Evolutionary conservation across 92 coral and sea anemone species (phyloP), one percentile per base, ranked within the genome.

Genomic region (Bergia sp.): DNA sequence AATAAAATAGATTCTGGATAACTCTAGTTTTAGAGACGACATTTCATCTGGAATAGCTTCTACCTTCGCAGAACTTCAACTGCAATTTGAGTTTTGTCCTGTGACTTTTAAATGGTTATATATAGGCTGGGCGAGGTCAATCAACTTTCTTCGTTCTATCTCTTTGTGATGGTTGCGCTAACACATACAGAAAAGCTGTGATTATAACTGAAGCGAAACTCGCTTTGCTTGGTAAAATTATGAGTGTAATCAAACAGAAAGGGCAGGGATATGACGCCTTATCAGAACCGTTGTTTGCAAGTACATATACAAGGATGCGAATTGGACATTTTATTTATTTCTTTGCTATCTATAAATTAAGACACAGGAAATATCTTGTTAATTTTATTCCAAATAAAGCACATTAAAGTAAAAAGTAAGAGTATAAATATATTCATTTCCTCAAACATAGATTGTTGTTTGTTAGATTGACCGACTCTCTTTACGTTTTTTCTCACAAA

Each of bases 1-100:
- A 15, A 50, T 38, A 36, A 84, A 37, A 84, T 84, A 84, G 37
- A 84, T 84, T 3, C 37, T 45, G 23, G 23, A 4, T 43, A 84
- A 44, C 47, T 45, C 65, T 49, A 18, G 55, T 4, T 4, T 40
- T 67, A 45, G 5, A 84, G 87, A 73, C 45, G 44, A 71, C 87
- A 84, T 84, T 45, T 84, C 36, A 39, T 43, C 3, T 38, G 79
- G 16, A 8, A 41, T 74, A 4, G 36, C 9, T 45, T 45, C 38
- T 4, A 79, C 82, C 66, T 49, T 10, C 29, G 41, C 73, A 64
- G 64, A 10, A 37, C 85, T 13, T 80, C 29, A 55, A 61, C 69
- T 47, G 53, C 53, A 47, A 47, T 47, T 47, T 47, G 4, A 47
- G 53, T 47, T 47, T 47, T 47, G 53, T 8, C 53, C 7, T 47